These are phyloP conservation scores for Achroia grisella DNA, from an alignment of 1,140 invertebrate species.

Conservation along the genomic window DNA sequence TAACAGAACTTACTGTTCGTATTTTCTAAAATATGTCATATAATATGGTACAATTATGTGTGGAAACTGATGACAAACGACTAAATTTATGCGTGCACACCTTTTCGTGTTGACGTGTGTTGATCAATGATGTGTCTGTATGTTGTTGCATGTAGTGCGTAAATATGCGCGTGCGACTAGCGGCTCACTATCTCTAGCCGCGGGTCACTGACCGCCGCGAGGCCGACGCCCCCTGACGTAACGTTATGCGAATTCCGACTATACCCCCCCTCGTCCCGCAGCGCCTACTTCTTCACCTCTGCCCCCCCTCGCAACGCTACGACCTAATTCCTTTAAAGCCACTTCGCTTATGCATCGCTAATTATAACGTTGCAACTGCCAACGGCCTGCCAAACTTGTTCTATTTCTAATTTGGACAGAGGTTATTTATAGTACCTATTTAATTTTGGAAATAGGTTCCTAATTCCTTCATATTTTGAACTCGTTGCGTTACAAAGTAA, in stretches of 20 bases:
- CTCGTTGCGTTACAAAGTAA: too few species aligned
- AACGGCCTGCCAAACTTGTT: conserved; percentile 42
- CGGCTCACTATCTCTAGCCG: conserved; percentile 57
- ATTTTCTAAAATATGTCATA: too few species aligned
- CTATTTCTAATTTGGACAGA: conserved; percentile 50
- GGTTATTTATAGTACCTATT: conserved; percentile 15
- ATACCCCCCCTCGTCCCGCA: conserved; percentile 16
- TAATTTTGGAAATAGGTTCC: too few species aligned
- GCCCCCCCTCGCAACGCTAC: conserved; percentile 36
- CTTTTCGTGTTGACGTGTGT: too few species aligned
- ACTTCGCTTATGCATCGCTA: conserved; percentile 67
- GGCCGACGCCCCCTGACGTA: conserved; percentile 69
- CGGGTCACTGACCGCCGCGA: conserved; percentile 62
- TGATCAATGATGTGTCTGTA: too few species aligned
- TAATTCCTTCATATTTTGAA: too few species aligned
- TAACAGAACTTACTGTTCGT: too few species aligned
- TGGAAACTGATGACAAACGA: too few species aligned
- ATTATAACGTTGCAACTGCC: conserved; percentile 59
- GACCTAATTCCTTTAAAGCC: conserved; percentile 68
- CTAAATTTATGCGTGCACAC: too few species aligned
- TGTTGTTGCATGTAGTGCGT: conserved; percentile 14
- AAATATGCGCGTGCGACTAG: conserved; percentile 42
- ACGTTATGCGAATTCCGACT: conserved; percentile 67
- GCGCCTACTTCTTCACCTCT: conserved; percentile 23
- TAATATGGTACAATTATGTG: too few species aligned